These are phyloP conservation scores for Entelurus aequoreus DNA, from an alignment of 2,113 vertebrate species.

Conservation along the genomic window DNA sequence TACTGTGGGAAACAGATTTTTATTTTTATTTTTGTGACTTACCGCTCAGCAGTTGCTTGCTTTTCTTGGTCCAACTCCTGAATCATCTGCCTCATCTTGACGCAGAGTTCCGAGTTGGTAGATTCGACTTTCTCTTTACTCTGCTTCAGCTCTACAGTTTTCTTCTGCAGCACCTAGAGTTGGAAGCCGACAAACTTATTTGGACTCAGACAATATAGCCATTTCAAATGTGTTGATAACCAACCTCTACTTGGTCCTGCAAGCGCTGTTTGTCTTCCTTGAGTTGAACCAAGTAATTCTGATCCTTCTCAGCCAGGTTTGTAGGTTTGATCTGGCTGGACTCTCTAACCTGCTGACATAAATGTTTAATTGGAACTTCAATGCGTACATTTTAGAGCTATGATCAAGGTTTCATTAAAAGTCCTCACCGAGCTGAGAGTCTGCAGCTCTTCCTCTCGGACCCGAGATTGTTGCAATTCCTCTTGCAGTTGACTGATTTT, in stretches of 20 bases:
- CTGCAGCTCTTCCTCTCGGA: constrained; percentile 66
- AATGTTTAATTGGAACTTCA: background rate
- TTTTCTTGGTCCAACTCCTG: constrained; percentile 92
- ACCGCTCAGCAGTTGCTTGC: constrained; percentile 85
- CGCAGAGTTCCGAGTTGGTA: constrained; percentile 86
- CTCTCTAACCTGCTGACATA: constrained; percentile 63
- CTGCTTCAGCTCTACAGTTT: constrained; percentile 77
- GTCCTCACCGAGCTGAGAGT: constrained; percentile 67
- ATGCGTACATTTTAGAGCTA: background rate
- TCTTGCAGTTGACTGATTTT: constrained; percentile 80
- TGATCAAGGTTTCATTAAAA: background rate
- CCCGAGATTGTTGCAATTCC: constrained; percentile 71
- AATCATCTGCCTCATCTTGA: constrained; percentile 93
- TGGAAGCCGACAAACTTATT: constrained; percentile 1
- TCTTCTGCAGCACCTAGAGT: constrained; percentile 64
- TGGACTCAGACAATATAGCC: background rate
- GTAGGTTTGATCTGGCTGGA: constrained; percentile 48
- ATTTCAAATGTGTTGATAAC: background rate
- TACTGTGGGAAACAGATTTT: no score
- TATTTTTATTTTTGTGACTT: background rate
- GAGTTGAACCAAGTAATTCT: constrained; percentile 73
- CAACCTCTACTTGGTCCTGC: constrained; percentile 79
- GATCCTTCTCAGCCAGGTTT: constrained; percentile 51
- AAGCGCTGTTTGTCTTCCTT: constrained; percentile 74
- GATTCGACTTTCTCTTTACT: constrained; percentile 80